Conservation (phyloP, 1,140 invertebrate genomes). For the Ceratoteleas bidentatus region DNA sequence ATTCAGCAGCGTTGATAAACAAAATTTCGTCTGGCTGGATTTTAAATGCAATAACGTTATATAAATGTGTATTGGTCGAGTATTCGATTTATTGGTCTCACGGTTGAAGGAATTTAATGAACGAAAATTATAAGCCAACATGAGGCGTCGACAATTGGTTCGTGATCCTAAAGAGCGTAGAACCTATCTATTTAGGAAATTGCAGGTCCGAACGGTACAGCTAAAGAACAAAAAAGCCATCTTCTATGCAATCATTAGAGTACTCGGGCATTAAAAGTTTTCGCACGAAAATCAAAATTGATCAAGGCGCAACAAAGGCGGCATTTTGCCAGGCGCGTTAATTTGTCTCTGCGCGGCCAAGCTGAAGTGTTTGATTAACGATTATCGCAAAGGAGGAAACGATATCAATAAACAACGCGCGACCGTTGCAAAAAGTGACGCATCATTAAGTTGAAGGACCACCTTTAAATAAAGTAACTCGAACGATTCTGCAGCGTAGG, state of each 20-base stretch:
- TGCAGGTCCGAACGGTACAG: slow-evolving; percentile 59
- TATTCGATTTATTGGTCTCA: slow-evolving; percentile 65
- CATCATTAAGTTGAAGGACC: slow-evolving; percentile 56
- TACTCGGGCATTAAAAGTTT: slow-evolving; percentile 47
- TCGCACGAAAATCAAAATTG: slow-evolving; percentile 49
- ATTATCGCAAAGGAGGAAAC: slow-evolving; percentile 48
- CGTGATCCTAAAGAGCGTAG: slow-evolving; percentile 69
- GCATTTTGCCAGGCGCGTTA: too few species aligned
- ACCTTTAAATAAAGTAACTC: slow-evolving; percentile 57
- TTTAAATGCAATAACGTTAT: slow-evolving; percentile 2
- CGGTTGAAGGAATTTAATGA: slow-evolving; percentile 67
- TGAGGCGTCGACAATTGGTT: slow-evolving; percentile 69
- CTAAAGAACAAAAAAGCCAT: slow-evolving; percentile 56
- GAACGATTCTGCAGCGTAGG: slow-evolving; percentile 61
- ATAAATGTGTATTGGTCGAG: slow-evolving; percentile 48
- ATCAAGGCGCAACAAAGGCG: background rate
- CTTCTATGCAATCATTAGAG: slow-evolving; percentile 61
- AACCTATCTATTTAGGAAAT: slow-evolving; percentile 69
- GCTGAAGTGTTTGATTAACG: slow-evolving; percentile 38
- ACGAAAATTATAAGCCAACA: slow-evolving; percentile 68
- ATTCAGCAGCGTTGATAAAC: too few species aligned
- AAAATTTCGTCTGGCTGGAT: background rate
- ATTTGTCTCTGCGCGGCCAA: too few species aligned
- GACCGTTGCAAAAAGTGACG: slow-evolving; percentile 46
- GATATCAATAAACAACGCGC: slow-evolving; percentile 46